phyloP scores from a whole-genome alignment of 2,113 vertebrate genomes.

The Sialia sialis region DNA sequence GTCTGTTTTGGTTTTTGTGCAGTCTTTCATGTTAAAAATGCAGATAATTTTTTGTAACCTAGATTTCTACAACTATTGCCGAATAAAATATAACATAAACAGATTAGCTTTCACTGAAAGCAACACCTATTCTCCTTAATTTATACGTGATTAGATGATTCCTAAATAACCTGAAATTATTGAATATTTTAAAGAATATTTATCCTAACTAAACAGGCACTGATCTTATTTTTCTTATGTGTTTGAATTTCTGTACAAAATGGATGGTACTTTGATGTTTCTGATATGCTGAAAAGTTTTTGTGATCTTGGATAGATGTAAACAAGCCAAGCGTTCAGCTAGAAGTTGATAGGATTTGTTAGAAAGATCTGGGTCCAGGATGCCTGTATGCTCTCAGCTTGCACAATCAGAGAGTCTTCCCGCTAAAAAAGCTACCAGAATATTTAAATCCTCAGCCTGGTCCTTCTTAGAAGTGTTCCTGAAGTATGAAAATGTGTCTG shows the following conservation, averaged over 20 bases:
- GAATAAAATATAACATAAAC: not conserved
- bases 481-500: not conserved
- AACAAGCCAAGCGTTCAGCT: not conserved
- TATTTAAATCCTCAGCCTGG: not conserved
- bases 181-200: not conserved
- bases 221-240: not conserved
- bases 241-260: not conserved
- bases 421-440: not conserved
- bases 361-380: not conserved
- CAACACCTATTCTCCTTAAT: not conserved
- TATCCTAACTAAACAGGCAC: not conserved
- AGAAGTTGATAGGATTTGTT: not conserved
- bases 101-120: not conserved
- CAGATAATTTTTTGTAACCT: not conserved
- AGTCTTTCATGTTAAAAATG: not conserved
- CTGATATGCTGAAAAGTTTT: not conserved
- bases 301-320: not conserved
- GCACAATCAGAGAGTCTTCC: not conserved
- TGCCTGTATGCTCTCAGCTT: not conserved
- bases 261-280: not conserved
- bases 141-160: not conserved
- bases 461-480: not conserved
- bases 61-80: not conserved
- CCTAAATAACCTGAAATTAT: not conserved
- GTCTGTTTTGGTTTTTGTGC: not conserved